A percentile compares a stretch with the other conserved stretches of the same genome.
phyloP scores from a whole-genome alignment of 2,888 invertebrate species.

The Watsonalla cultraria region DNA sequence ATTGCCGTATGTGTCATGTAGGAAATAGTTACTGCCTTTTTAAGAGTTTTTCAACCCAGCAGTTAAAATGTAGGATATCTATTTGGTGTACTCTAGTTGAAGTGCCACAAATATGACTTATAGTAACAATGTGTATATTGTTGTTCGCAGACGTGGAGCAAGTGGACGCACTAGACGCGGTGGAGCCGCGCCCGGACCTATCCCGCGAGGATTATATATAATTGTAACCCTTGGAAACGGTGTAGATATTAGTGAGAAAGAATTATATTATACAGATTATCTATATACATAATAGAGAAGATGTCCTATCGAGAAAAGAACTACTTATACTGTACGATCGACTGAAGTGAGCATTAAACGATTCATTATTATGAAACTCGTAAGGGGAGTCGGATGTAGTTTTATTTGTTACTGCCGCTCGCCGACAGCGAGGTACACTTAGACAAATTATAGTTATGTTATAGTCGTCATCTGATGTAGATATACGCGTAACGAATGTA shows the following conservation, averaged over 20 bases:
- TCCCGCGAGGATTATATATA: conserved; percentile 61
- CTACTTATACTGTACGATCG: conserved; percentile 69
- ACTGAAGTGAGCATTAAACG: conserved; percentile 69
- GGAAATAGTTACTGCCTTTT: no score
- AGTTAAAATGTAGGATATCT: no score
- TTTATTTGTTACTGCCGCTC: conserved; percentile 55
- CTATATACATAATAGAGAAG: conserved; percentile 76
- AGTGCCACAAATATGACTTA: no score
- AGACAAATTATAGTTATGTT: conserved; percentile 51
- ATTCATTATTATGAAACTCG: conserved; percentile 62
- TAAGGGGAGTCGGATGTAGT: conserved; percentile 60
- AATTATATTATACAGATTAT: conserved; percentile 77
- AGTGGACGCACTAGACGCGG: conserved; percentile 68
- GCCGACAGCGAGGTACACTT: conserved; percentile 36
- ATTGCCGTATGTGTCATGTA: no score
- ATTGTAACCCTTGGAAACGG: conserved; percentile 72
- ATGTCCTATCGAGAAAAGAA: conserved; percentile 72
- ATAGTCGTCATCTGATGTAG: conserved; percentile 41
- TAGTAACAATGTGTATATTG: no score
- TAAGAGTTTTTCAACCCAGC: no score
- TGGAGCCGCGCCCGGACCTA: conserved; percentile 27
- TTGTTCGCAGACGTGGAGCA: conserved; percentile 67
- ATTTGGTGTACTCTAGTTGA: no score
- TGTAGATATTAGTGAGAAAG: conserved; percentile 79
- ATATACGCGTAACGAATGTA: conserved; percentile 38